A percentile compares a stretch with the other conserved stretches of the same genome.
phyloP scores from a whole-genome alignment of 2,797 vertebrate species.

The Hippoglossus hippoglossus region DNA sequence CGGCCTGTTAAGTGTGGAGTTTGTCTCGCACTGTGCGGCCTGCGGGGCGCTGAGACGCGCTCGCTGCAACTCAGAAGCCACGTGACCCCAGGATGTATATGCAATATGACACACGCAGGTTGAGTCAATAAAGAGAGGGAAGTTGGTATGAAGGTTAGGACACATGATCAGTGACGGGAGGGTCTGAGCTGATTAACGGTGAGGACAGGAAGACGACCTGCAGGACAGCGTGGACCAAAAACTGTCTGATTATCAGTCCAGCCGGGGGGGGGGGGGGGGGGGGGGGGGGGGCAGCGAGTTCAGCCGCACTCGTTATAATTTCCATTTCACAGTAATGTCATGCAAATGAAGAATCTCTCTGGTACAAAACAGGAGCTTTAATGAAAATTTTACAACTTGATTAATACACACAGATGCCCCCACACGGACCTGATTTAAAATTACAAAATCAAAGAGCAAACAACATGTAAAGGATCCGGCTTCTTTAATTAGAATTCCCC shows the following conservation, averaged over 20 bases:
- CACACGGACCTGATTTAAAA: neutral
- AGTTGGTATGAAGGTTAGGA: neutral
- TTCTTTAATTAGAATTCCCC: neutral
- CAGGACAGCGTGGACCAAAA: neutral
- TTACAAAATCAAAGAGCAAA: neutral
- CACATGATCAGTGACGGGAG: neutral
- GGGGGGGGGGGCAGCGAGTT: neutral
- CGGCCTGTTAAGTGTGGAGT: neutral
- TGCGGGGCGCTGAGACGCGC: slow-evolving; percentile 2
- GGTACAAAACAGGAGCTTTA: neutral
- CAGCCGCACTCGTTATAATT: neutral
- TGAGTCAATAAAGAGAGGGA: neutral
- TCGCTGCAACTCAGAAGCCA: neutral
- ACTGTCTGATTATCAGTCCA: slow-evolving; percentile 15
- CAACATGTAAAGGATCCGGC: neutral
- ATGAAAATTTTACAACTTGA: neutral
- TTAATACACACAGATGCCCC: neutral
- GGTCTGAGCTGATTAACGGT: slow-evolving; percentile 2
- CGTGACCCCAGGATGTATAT: neutral
- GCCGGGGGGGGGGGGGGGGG: too few relatives aligned
- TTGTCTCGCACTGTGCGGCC: neutral
- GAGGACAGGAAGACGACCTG: neutral
- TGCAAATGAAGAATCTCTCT: neutral
- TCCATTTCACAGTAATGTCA: neutral
- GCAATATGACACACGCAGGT: neutral